Evolutionary conservation across 1,140 invertebrate species (phyloP).

Genomic region (Pygmarrhopalites habei): DNA sequence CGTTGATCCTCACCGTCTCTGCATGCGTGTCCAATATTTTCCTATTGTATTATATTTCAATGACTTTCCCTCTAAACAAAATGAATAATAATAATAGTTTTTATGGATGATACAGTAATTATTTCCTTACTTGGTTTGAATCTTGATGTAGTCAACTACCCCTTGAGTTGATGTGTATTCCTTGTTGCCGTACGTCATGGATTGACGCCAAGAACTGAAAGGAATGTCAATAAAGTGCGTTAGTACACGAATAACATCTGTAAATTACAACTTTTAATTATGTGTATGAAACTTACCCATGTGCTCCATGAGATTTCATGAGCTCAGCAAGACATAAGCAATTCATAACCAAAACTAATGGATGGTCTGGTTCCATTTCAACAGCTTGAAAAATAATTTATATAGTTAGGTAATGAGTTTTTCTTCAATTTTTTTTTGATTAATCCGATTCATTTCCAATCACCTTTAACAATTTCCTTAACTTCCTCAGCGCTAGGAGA

Average conservation of each 20-base stretch:
- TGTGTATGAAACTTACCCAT: too few relatives aligned
- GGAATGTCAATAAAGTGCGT: too few relatives aligned
- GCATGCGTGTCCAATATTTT: not conserved
- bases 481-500: constrained; percentile 1
- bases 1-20: constrained; percentile 6
- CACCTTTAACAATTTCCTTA: not conserved
- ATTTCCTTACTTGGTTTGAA: constrained; percentile 4
- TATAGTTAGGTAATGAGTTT: too few relatives aligned
- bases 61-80: not conserved
- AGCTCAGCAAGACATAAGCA: constrained; percentile 8
- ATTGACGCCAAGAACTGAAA: not conserved
- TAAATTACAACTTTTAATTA: too few relatives aligned
- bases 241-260: too few relatives aligned
- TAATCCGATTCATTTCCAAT: not conserved
- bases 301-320: not conserved
- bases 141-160: not conserved
- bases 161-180: not conserved
- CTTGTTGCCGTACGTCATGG: not conserved
- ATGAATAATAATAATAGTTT: not conserved
- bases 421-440: too few relatives aligned
- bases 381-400: not conserved
- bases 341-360: constrained; percentile 1
- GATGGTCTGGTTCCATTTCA: constrained; percentile 4
- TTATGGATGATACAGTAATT: not conserved
- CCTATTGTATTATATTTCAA: not conserved